Conservation (phyloP, 2,888 invertebrate genomes). For the Drosophila silvestris region DNA sequence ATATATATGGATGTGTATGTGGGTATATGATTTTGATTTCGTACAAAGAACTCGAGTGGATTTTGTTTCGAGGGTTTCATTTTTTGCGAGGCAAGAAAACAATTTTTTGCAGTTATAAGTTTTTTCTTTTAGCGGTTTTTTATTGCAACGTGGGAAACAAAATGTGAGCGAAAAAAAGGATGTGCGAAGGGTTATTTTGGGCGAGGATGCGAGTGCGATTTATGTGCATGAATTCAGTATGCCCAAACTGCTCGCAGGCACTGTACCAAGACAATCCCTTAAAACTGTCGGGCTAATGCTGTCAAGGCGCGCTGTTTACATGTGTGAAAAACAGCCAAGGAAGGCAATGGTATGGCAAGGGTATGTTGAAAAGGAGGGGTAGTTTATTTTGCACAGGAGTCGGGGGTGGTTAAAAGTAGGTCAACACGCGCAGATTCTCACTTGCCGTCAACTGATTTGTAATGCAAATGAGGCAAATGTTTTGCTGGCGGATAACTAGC, state of each 20-base stretch:
- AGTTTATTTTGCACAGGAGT: background rate
- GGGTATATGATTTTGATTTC: slow-evolving; percentile 43
- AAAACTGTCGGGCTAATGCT: slow-evolving; percentile 63
- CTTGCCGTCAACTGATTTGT: slow-evolving; percentile 75
- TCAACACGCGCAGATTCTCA: slow-evolving; percentile 72
- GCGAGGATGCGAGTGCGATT: slow-evolving; percentile 51
- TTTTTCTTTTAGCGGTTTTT: slow-evolving; percentile 47
- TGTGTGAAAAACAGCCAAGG: slow-evolving; percentile 19
- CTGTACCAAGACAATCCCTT: slow-evolving; percentile 55
- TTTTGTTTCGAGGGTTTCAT: slow-evolving; percentile 32
- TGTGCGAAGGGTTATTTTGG: slow-evolving; percentile 27
- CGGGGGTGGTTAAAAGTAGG: slow-evolving; percentile 57
- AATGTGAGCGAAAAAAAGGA: slow-evolving; percentile 27
- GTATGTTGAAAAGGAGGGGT: background rate
- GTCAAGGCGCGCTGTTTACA: slow-evolving; percentile 43
- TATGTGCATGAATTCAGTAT: slow-evolving; percentile 64
- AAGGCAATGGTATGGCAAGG: background rate
- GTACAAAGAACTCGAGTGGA: slow-evolving; percentile 39
- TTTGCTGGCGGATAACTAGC: slow-evolving; percentile 59
- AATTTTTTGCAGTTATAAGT: slow-evolving; percentile 6
- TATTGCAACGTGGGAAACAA: slow-evolving; percentile 70
- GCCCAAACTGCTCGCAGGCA: slow-evolving; percentile 66
- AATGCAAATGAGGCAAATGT: slow-evolving; percentile 81
- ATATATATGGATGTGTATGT: background rate
- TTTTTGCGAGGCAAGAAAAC: slow-evolving; percentile 31